Conservation (phyloP, 1,140 invertebrate species). For the Aphelenchoides besseyi region DNA sequence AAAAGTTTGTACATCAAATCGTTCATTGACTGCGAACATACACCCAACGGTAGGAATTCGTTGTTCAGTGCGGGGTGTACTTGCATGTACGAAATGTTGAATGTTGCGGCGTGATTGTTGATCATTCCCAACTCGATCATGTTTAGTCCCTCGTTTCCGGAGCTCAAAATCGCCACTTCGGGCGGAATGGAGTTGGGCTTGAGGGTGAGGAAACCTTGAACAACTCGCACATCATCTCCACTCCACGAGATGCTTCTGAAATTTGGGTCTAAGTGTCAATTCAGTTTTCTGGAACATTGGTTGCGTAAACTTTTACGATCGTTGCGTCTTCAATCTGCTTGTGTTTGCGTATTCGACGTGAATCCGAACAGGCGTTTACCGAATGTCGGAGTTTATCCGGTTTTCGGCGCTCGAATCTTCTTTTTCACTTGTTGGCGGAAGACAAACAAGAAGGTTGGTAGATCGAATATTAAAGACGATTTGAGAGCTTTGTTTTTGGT, state of each 20-base stretch:
- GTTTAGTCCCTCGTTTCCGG: slow-evolving; percentile 60
- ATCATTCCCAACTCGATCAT: slow-evolving; percentile 60
- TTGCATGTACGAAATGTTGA: slow-evolving; percentile 62
- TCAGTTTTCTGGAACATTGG: background rate
- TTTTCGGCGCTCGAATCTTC: too few species aligned
- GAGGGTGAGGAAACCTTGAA: slow-evolving; percentile 58
- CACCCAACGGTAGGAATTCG: slow-evolving; percentile 56
- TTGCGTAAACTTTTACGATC: background rate
- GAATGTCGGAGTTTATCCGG: too few species aligned
- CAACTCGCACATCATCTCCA: slow-evolving; percentile 50
- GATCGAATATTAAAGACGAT: too few species aligned
- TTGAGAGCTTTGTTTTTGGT: too few species aligned
- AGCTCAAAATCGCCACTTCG: slow-evolving; percentile 61
- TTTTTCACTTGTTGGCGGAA: too few species aligned
- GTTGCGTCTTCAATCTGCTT: background rate
- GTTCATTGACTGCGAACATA: slow-evolving; percentile 36
- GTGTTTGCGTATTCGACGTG: too few species aligned
- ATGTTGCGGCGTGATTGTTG: slow-evolving; percentile 58
- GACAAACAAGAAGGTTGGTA: too few species aligned
- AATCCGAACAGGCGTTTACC: too few species aligned
- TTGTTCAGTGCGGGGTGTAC: slow-evolving; percentile 59
- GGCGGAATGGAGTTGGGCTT: slow-evolving; percentile 59
- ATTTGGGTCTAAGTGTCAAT: background rate
- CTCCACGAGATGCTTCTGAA: slow-evolving; percentile 55
- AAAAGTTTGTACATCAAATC: slow-evolving; percentile 38